These are phyloP conservation scores for Drosophila stalkeri DNA, from an alignment of 2,888 invertebrate species.

Conservation along the genomic window DNA sequence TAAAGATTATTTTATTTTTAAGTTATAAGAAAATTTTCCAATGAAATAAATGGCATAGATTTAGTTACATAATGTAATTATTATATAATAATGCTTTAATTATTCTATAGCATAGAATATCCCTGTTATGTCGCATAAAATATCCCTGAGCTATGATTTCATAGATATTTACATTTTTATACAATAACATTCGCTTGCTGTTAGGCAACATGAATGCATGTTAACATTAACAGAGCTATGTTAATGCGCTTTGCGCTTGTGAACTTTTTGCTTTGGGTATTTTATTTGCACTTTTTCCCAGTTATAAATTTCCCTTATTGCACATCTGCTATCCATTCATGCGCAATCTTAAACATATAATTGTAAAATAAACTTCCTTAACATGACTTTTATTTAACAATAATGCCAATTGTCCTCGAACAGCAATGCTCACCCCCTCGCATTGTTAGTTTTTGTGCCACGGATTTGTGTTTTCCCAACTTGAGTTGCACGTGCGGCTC, in stretches of 20 bases:
- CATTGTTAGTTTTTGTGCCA: not conserved
- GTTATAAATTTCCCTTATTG: not conserved
- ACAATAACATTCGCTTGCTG: not conserved
- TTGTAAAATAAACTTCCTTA: not conserved
- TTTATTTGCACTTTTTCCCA: not conserved
- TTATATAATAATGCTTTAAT: too few relatives aligned
- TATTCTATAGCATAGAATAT: too few relatives aligned
- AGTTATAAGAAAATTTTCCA: not conserved
- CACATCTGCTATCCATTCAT: not conserved
- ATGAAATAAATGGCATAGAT: too few relatives aligned
- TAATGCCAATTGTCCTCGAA: constrained; percentile 19
- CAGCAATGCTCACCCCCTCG: not conserved
- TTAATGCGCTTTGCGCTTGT: not conserved
- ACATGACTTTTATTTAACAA: constrained; percentile 16
- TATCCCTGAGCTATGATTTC: not conserved
- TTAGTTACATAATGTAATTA: too few relatives aligned
- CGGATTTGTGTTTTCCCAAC: not conserved
- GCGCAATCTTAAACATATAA: constrained; percentile 1
- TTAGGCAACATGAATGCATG: not conserved
- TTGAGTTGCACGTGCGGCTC: constrained; percentile 41
- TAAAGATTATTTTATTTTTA: too few relatives aligned
- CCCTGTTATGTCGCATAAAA: not conserved
- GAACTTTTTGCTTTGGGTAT: not conserved
- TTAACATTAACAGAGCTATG: not conserved
- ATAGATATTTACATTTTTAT: not conserved